Conservation (phyloP, 2,888 invertebrate genomes). For the Drosophila paranaensis region DNA sequence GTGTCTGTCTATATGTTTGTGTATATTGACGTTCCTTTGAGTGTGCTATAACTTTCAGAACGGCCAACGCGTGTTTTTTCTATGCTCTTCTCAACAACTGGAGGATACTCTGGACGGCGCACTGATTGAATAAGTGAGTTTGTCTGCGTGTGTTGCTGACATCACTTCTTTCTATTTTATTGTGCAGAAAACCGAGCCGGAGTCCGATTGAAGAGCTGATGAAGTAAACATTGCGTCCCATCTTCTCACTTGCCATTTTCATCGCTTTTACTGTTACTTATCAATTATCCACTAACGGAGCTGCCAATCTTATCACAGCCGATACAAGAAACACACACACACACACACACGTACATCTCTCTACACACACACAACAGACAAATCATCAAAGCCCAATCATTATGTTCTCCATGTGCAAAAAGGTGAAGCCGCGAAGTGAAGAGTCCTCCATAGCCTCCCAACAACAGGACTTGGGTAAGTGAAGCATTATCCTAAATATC, state of each 20-base stretch:
- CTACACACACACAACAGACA: conserved; percentile 13
- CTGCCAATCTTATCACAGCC: conserved; percentile 55
- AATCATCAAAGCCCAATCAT: conserved; percentile 38
- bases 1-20: conserved; percentile 11
- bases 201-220: conserved; percentile 18
- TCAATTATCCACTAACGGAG: conserved; percentile 61
- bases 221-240: conserved; percentile 18
- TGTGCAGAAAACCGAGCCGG: conserved; percentile 2
- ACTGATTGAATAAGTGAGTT: conserved; percentile 10
- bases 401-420: conserved; percentile 85
- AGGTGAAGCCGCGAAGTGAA: conserved; percentile 83
- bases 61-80: conserved; percentile 64
- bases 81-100: conserved; percentile 13
- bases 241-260: not conserved
- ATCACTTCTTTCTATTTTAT: conserved; percentile 46
- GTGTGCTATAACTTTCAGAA: conserved; percentile 51
- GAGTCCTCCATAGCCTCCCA: conserved; percentile 64
- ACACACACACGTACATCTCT: conserved; percentile 5
- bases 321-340: not conserved
- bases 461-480: conserved; percentile 78
- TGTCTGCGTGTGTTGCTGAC: conserved; percentile 40
- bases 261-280: conserved; percentile 25
- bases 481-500: not conserved
- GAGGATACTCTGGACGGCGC: conserved; percentile 47
- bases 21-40: conserved; percentile 18